Base-by-base conservation (phyloP, 2,888 invertebrate species). In the Matsumyia berberina region DNA sequence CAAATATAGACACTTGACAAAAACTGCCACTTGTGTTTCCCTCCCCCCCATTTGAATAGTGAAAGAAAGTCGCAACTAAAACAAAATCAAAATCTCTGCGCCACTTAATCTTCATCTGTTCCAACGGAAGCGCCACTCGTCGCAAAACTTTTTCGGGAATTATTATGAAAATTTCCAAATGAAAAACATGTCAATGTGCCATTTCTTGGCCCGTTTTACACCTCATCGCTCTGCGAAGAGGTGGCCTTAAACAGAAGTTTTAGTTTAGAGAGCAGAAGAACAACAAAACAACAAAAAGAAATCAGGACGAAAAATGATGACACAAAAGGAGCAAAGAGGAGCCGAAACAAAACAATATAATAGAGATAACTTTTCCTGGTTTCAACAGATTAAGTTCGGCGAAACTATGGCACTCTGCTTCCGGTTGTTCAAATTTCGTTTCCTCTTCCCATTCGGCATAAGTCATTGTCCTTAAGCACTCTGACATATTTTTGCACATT, bases 171-270 rank as follows among this genome's bases (percentile, higher is more conserved):
- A 78, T 78, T 78, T 78, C 66, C 67, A 62, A 82, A 83, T 78
- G 82, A 73, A 83, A 83, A 83, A 78, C 82, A 83, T 83, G 82
- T 78, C 82, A 83, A 73, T 78, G 78, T 62, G 29, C 78, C 78
- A 77, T 66, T 77, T 82, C 58, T 44, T 31, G 35, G 24, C 24
- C 37, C 44, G 37, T 44, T 60, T 66, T 77, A 51, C 70, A 82
- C 81, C 64, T 77, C 70, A 35, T 44, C 39, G 12, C 29, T 12
- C 8, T n/a, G 2, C 9, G 8, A n/a, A 31, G 33, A 51, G 39
- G 46, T 17, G 77, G 55, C 76, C 55, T 57, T 49, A 76, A 76
- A 81, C 77, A 46, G 46, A 78, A 83, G 72, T 83, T 83, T 78
- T 62, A 73, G 72, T 62, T 73, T 78, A 53, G 57, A 57, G n/a